Base-by-base conservation (phyloP, 2,888 invertebrate genomes). In the Microplitis deprimator region DNA sequence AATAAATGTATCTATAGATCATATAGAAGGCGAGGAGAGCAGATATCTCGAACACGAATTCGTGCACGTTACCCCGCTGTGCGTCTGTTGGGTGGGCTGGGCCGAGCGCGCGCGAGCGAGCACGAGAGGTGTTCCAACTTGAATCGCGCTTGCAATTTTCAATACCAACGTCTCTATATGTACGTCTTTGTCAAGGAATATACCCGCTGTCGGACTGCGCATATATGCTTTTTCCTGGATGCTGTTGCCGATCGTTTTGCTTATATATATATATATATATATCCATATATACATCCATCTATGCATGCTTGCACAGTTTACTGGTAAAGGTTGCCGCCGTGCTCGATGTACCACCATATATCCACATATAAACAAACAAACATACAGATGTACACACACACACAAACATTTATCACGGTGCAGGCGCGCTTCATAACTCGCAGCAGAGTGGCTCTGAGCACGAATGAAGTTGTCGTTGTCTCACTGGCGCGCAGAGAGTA, bases 381-480 rank as follows among this genome's bases (percentile, higher is more conserved):
- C 16, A 7, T 69, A 64, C 40, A 75, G 20, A 59, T 73, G 64
- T 59, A 50, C 50, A 68, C 65, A 68, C 69, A 68, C 50, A 73
- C 71, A 68, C 72, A 40, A 29, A 76, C 68, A 65, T 68, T 74
- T 73, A 76, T 80, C 70, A 78, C 79, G 79, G 73, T 82, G 80
- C 77, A 81, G 77, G 79, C 78, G 81, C 82, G 84, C 86, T 87
- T 89, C 88, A 88, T 88, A 88, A 88, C 87, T 87, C 84, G 84
- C 82, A 41, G 64, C 17, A 61, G 68, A 65, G 64, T 64, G 65
- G 65, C 76, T 76, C 75, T 73, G 80, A 80, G 83, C 85, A 85
- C 87, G 87, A 87, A 89, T 89, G 87, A 89, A 89, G 89, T 89
- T 88, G 88, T 89, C 88, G 88, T 87, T 86, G 86, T 87, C 84